Base-by-base conservation (phyloP, 2,797 vertebrate species). In the Discoglossus pictus region DNA sequence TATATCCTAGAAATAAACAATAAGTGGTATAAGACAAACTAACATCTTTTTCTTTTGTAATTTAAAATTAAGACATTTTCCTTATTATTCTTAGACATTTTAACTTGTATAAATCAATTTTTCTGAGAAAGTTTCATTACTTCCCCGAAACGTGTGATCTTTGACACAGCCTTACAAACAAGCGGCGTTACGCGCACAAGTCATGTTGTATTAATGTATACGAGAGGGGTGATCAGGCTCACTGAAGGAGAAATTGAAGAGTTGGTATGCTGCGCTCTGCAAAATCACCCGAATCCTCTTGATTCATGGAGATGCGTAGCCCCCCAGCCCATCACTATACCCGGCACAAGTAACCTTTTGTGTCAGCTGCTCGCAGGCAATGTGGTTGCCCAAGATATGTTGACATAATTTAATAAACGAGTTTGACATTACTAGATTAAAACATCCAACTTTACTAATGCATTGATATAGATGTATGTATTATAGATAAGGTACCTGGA, bases 301-400 rank as follows among this genome's bases (percentile, higher is more conserved):
- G 52, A 61, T 27, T 67, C 42, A 36, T 3, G 1, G 10, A 59
- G 61, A 73, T 44, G 58, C 50, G 7, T 5, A 24, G 39, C 67
- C 25, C 35, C 23, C 18, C 36, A 54, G 61, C 50, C 44, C 20
- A 13, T 55, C 42, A 13, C 10, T 3, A 34, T 2, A 10, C 7
- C 10, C 39, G 10, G 25, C 16, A 1, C 15, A 17, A 17, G 44
- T 61, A 74, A 61, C 61, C 48, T 38, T 17, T 44, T 10, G 42
- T 65, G 61, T 65, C 43, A 61, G 55, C 23, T 38, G 36, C 66
- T 70, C 24, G 16, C 20, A 61, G 50, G 61, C 43, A 61, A 5
- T 6, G 3, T 4, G 15, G 44, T 17, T 10, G 24, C 52, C 47
- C 35, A 34, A 34, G 54, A 20, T 36, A 12, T 13, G 17, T 31